Base-by-base conservation (phyloP, 2,797 vertebrate species). In the Sebastes trivittatus region DNA sequence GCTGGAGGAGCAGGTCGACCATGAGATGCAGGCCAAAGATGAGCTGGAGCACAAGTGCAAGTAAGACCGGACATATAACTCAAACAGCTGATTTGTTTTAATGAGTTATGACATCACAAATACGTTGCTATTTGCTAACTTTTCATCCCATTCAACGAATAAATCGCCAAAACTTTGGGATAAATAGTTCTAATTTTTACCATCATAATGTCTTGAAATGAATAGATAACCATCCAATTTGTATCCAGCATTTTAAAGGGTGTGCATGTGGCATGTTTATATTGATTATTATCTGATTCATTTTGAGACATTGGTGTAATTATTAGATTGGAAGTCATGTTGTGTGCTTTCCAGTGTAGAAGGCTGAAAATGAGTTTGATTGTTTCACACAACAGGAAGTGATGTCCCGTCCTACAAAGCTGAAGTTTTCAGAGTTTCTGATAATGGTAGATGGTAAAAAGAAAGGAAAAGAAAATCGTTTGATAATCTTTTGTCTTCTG, bases 11-110 rank as follows among this genome's bases (percentile, higher is more conserved):
- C 95, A 97, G 80, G 96, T 98, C 72, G 95, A 95, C 89, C 95
- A 95, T 91, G 98, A 99, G 94, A 94, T 97, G 80, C 98, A 98
- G 95, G 95, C 97, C 94, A 99, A 97, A 95, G 97, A 99, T 72
- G 97, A 99, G 74, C 93, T 99, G 91, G 98, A 99, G 81, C 96
- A 97, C 79, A 99, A 98, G 90, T 98, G 92, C 97, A 98, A 95
- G 98, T 99, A 96, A 11, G 92, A 81, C 9, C 7, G 11, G 18
- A 80, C n/a, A 2, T 6, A 56, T n/a, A 16, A 16, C 42, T 0
- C 42, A 16, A 46, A 7, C 14, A 46, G 42, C 6, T 46, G 42
- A 46, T 5, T 29, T 23, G 1, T 11, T 11, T 23, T 5, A 10
- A 42, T 16, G 14, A 4, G 9, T 30, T 38, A 2, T 10, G 25